A percentile compares a stretch with the other conserved stretches of the same genome.
phyloP scores from a whole-genome alignment of 1,140 invertebrate genomes.

The Harpegnathos saltator region DNA sequence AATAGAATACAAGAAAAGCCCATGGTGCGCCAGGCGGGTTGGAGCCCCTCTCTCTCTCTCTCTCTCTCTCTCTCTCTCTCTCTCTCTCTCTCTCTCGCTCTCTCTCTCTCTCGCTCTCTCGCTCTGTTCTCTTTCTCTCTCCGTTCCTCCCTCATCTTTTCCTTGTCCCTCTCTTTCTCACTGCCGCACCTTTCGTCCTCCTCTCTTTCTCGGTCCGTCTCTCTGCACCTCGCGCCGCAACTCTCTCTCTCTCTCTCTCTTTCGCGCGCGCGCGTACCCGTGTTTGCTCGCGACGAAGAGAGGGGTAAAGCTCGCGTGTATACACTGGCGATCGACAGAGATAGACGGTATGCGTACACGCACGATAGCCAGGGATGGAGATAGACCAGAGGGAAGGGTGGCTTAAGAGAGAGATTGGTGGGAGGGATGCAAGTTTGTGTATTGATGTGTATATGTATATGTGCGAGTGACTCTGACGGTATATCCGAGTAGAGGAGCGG shows the following conservation, averaged over 20 bases:
- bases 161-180: constrained; percentile 25
- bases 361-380: constrained; percentile 53
- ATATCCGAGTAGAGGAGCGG: neutral
- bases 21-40: constrained; percentile 78
- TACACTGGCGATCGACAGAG: constrained; percentile 45
- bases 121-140: constrained; percentile 15
- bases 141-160: no score
- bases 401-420: constrained; percentile 46
- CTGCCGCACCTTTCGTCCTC: neutral
- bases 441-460: no score
- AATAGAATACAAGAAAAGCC: constrained; percentile 86
- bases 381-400: constrained; percentile 44
- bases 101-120: constrained; percentile 3
- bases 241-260: constrained; percentile 21
- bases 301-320: constrained; percentile 31
- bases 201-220: constrained; percentile 13
- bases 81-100: constrained; percentile 1
- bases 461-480: constrained; percentile 7
- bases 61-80: constrained; percentile 37
- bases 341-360: constrained; percentile 49
- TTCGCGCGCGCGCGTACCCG: constrained; percentile 34
- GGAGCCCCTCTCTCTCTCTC: constrained; percentile 68
- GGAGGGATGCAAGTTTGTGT: no score
- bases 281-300: constrained; percentile 44
- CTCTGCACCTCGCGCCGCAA: constrained; percentile 24